phyloP scores from a whole-genome alignment of 2,888 invertebrate genomes.

The Cacoxenus indagator region DNA sequence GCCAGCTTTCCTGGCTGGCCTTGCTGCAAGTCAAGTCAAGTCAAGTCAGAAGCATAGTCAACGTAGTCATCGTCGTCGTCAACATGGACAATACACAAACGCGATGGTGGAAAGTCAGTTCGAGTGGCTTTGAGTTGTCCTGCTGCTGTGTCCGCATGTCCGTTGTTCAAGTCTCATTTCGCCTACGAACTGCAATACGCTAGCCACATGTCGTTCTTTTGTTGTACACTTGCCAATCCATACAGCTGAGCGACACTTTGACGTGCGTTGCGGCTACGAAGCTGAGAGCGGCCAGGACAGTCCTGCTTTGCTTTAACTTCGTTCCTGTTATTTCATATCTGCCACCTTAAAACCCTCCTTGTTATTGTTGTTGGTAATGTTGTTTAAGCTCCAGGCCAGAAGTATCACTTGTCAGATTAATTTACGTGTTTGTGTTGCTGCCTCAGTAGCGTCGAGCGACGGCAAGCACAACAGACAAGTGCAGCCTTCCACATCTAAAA shows the following conservation, averaged over 20 bases:
- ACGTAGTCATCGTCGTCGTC: background rate
- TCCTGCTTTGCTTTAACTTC: background rate
- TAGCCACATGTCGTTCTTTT: background rate
- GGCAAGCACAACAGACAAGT: conserved; percentile 32
- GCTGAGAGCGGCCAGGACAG: background rate
- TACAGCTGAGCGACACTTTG: background rate
- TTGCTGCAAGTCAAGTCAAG: background rate
- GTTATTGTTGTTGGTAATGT: conserved; percentile 12
- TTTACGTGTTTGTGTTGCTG: conserved; percentile 68
- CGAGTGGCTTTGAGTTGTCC: conserved; percentile 16
- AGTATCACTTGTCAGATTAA: conserved; percentile 71
- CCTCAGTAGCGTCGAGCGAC: conserved; percentile 38
- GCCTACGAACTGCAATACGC: background rate
- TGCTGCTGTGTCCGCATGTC: background rate
- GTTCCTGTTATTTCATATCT: background rate
- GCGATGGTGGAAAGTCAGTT: conserved; percentile 41
- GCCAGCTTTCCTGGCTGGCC: background rate
- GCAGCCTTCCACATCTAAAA: conserved; percentile 42
- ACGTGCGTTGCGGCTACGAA: conserved; percentile 12
- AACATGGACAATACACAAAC: background rate
- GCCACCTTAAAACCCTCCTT: too few species aligned
- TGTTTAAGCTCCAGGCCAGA: conserved; percentile 58
- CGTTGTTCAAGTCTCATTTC: background rate
- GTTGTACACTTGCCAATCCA: background rate
- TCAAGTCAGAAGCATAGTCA: conserved; percentile 29